These are phyloP conservation scores for Xenopus borealis DNA, from an alignment of 2,113 vertebrate genomes.

Conservation along the genomic window DNA sequence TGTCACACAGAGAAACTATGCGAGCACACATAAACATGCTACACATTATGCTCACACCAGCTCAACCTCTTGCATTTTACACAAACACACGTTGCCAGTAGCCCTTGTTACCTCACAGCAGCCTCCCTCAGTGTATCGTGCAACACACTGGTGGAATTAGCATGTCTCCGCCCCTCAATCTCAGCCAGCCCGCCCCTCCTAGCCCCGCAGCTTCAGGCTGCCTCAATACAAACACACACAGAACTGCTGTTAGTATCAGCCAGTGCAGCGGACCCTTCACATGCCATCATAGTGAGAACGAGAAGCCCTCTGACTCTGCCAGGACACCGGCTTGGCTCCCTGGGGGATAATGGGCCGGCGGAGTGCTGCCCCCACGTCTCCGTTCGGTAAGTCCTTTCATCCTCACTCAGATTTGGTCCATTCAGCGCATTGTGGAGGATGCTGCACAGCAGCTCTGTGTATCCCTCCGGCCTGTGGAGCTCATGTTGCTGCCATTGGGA, in stretches of 20 bases:
- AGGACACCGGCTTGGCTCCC: constrained; percentile 18
- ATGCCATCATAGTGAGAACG: constrained; percentile 65
- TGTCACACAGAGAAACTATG: too few relatives aligned
- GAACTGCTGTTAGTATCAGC: neutral
- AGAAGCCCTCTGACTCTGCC: constrained; percentile 59
- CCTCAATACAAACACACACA: constrained; percentile 11
- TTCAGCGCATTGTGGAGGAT: neutral
- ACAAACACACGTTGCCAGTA: neutral
- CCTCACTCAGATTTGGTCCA: neutral
- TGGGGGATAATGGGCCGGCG: constrained; percentile 59
- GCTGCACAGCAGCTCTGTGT: neutral
- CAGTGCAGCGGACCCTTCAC: constrained; percentile 39
- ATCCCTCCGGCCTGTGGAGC: constrained; percentile 44
- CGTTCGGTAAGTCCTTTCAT: constrained; percentile 60
- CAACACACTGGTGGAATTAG: neutral
- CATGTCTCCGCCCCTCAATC: constrained; percentile 23
- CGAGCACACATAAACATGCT: neutral
- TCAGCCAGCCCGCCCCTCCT: constrained; percentile 14
- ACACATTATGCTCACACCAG: neutral
- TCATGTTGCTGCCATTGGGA: neutral
- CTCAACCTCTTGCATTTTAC: too few relatives aligned
- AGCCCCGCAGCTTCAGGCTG: constrained; percentile 25
- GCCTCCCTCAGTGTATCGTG: too few relatives aligned
- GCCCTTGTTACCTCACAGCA: too few relatives aligned
- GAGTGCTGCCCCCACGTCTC: constrained; percentile 52